A percentile compares a stretch with the other conserved stretches of the same genome.
Evolutionary conservation across 2,888 invertebrate genomes (phyloP).

Genomic region (Drosophila putrida): DNA sequence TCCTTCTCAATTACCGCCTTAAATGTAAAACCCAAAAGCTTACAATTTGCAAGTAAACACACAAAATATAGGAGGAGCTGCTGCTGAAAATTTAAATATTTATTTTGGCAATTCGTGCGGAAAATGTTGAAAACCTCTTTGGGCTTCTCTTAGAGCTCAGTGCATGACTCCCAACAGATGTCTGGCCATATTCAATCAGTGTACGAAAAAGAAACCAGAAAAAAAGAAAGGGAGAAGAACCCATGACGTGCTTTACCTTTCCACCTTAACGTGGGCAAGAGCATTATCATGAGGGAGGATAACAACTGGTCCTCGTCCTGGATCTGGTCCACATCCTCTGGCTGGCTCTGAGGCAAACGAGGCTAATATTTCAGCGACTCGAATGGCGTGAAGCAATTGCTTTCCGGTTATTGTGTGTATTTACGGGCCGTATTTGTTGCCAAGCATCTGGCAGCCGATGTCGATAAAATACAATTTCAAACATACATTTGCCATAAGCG

Average conservation of each 20-base stretch:
- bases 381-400: constrained; percentile 76
- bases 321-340: constrained; percentile 12
- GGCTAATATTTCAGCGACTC: constrained; percentile 70
- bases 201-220: constrained; percentile 12
- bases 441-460: constrained; percentile 63
- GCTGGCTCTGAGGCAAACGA: constrained; percentile 46
- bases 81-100: constrained; percentile 62
- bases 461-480: constrained; percentile 71
- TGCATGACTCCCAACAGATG: constrained; percentile 33
- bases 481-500: constrained; percentile 58
- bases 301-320: constrained; percentile 43
- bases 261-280: constrained; percentile 20
- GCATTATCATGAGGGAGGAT: constrained; percentile 5
- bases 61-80: constrained; percentile 12
- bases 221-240: constrained; percentile 4
- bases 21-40: constrained; percentile 24
- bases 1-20: constrained; percentile 40
- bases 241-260: constrained; percentile 14
- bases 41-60: constrained; percentile 35
- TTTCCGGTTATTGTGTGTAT: constrained; percentile 70
- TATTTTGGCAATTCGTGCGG: constrained; percentile 61
- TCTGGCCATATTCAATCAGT: constrained; percentile 68
- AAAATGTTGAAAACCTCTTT: constrained; percentile 49
- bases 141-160: constrained; percentile 14
- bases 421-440: constrained; percentile 69